Base-by-base conservation (phyloP, 1,140 invertebrate species). In the Penaeus chinensis region DNA sequence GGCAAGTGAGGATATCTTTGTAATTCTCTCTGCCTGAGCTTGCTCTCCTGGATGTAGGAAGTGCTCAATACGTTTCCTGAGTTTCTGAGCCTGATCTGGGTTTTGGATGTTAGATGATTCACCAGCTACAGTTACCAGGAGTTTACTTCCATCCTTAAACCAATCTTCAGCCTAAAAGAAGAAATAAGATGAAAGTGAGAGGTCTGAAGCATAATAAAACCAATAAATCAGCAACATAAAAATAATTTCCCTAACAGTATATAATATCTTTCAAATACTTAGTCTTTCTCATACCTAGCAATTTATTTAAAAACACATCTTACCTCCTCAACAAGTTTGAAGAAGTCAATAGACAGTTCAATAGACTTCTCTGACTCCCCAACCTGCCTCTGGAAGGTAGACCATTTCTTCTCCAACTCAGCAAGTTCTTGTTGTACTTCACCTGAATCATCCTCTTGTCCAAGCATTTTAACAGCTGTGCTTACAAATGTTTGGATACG, bases 401-500 rank as follows among this genome's bases (percentile, higher is more conserved):
- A 93, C 95, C 96, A 96, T 91, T 95, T 95, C 16, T 94, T 94
- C 91, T 95, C 93, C 74, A 97, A 92, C 88, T 94, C 93, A 20
- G 93, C 92, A 16, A 97, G 92, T 91, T 97, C 95, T 32, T 92
- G 92, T 90, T 94, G 91, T 16, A 96, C 94, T 89, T 94, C 66
- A 77, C 91, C 78, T 65, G 90, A 47, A 20, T 89, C 89, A 22
- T 89, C 88, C 13, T 90, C 88, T 18, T 93, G 93, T 32, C 91
- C 91, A 10, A 95, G 91, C 90, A 96, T 94, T 90, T 95, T 93
- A 91, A 96, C 94, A 0, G 95, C 95, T 20, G 94, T 94, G 90
- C 93, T 94, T 18, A 96, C 93, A 91, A 97, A 97, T 61, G 94
- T 94, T 85, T 95, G 92, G 79, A 97, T 95, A 91, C 95, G 94